phyloP scores from a whole-genome alignment of 1,140 invertebrate genomes.

The Zaprionus nigranus region DNA sequence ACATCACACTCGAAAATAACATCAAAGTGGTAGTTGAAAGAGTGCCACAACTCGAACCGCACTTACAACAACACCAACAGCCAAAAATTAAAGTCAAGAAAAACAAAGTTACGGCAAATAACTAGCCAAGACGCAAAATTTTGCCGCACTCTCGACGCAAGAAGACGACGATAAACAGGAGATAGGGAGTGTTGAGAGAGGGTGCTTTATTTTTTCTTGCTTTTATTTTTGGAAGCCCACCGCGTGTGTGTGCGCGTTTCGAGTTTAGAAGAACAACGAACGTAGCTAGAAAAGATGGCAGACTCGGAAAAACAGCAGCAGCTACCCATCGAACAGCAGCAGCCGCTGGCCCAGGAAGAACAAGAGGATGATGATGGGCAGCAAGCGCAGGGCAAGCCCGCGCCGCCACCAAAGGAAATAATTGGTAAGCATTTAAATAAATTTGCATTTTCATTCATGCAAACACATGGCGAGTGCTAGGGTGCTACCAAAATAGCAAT shows the following conservation, averaged over 20 bases:
- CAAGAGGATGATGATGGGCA: constrained; percentile 60
- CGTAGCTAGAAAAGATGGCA: constrained; percentile 69
- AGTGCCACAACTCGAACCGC: constrained; percentile 75
- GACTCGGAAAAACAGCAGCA: constrained; percentile 82
- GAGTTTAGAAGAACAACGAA: constrained; percentile 51
- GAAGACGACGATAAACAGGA: constrained; percentile 18
- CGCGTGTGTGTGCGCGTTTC: constrained; percentile 41
- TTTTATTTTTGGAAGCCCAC: constrained; percentile 58
- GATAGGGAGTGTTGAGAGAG: constrained; percentile 17
- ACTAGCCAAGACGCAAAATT: constrained; percentile 33
- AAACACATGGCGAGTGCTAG: constrained; percentile 68
- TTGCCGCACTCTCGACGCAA: constrained; percentile 30
- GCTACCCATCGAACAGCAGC: constrained; percentile 74
- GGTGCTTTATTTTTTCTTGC: constrained; percentile 54
- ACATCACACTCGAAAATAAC: constrained; percentile 84
- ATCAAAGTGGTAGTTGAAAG: constrained; percentile 84
- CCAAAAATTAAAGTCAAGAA: constrained; percentile 55
- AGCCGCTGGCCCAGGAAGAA: constrained; percentile 67
- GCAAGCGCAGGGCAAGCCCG: constrained; percentile 72
- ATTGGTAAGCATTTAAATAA: constrained; percentile 71
- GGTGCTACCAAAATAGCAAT: constrained; percentile 74
- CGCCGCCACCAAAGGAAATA: constrained; percentile 80
- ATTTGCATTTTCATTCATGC: constrained; percentile 72
- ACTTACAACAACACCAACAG: constrained; percentile 47
- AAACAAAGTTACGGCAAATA: constrained; percentile 62